phyloP scores from a whole-genome alignment of 2,113 vertebrate genomes.

The Hylia prasina region DNA sequence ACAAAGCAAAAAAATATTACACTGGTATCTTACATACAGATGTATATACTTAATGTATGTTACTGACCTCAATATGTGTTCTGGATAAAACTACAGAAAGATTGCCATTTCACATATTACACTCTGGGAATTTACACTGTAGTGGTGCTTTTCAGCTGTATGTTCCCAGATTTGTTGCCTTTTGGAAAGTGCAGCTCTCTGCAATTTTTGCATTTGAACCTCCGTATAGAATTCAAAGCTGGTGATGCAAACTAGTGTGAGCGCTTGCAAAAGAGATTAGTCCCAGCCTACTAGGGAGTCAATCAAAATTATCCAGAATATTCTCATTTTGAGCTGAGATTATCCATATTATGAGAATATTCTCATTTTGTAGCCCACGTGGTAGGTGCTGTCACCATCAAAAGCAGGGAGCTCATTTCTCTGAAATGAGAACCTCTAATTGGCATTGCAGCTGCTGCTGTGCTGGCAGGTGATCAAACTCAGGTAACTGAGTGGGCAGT shows the following conservation, averaged over 20 bases:
- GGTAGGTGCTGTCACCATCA: background rate
- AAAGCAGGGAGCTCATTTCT: background rate
- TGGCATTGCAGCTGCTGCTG: background rate
- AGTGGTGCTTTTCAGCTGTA: background rate
- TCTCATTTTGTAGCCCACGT: background rate
- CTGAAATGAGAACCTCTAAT: background rate
- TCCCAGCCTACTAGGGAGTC: background rate
- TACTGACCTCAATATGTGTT: background rate
- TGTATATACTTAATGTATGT: background rate
- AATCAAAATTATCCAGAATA: background rate
- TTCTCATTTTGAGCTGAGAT: background rate
- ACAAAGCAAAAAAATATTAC: background rate
- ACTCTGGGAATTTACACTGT: background rate
- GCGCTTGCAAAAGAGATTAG: background rate
- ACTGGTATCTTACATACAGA: background rate
- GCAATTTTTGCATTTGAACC: background rate
- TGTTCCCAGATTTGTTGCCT: background rate
- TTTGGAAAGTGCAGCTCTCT: background rate
- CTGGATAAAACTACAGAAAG: background rate
- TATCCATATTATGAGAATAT: no score
- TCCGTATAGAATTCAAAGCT: background rate
- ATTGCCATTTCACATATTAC: background rate
- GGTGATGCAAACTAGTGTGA: background rate
- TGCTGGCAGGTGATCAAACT: accelerated
- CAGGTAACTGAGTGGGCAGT: accelerated